Evolutionary conservation across 2,113 vertebrate genomes (phyloP).

Genomic region (Sphaerodactylus townsendi): DNA sequence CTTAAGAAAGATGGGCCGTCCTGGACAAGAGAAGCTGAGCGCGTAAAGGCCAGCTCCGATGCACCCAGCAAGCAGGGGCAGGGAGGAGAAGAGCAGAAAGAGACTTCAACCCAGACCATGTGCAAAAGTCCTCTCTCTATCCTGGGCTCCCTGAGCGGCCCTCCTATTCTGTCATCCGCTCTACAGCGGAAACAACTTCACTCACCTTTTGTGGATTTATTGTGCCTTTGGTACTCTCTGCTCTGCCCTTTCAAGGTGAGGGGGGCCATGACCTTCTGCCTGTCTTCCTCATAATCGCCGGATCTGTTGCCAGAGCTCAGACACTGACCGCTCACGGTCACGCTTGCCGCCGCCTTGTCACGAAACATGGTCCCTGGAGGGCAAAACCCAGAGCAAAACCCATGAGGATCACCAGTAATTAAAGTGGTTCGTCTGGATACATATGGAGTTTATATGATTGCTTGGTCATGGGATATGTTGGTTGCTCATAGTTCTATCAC

Average conservation of each 20-base stretch:
- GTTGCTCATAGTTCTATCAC: too few species aligned
- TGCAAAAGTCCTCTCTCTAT: too few species aligned
- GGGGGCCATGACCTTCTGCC: constrained; percentile 52
- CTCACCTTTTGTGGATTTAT: constrained; percentile 82
- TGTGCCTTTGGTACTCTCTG: constrained; percentile 72
- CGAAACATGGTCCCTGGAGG: constrained; percentile 64
- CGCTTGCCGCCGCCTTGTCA: constrained; percentile 64
- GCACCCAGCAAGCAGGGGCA: not conserved
- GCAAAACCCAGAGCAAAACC: constrained; percentile 25
- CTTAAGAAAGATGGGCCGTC: not conserved
- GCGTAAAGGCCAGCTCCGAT: too few species aligned
- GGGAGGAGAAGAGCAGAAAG: not conserved
- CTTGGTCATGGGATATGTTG: too few species aligned
- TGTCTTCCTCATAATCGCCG: constrained; percentile 70
- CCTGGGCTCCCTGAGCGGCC: too few species aligned
- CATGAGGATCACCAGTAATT: too few species aligned
- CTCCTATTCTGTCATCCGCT: not conserved
- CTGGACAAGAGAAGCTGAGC: not conserved
- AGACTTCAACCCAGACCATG: not conserved
- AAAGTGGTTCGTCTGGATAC: too few species aligned
- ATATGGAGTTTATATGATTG: too few species aligned
- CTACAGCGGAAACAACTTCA: constrained; percentile 18
- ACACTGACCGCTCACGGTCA: constrained; percentile 78
- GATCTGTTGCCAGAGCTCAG: constrained; percentile 74
- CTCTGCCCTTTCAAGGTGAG: constrained; percentile 61